Conservation (phyloP, 2,797 vertebrate species). For the Rhynchonycteris naso region DNA sequence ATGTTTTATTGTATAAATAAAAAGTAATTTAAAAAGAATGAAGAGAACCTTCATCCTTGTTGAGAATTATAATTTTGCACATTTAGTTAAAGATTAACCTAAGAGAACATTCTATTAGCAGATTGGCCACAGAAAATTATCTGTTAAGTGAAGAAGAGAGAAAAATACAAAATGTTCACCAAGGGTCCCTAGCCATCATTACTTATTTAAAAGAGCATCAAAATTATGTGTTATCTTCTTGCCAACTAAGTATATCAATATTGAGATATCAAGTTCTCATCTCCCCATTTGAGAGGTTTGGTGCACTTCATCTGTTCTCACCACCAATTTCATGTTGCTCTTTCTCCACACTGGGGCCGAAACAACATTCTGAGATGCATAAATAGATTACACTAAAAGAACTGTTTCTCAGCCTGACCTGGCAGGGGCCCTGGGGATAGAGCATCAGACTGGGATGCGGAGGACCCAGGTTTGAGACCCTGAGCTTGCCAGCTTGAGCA, state of each 20-base stretch:
- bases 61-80: constrained; percentile 9
- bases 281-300: neutral
- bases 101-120: neutral
- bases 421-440: too few species aligned
- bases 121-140: neutral
- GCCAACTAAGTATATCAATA: neutral
- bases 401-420: neutral
- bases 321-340: neutral
- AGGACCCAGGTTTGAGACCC: too few species aligned
- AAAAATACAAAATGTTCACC: neutral
- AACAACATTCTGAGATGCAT: neutral
- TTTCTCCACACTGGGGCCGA: neutral
- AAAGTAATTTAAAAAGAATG: neutral
- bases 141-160: neutral
- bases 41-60: neutral
- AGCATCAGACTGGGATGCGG: too few species aligned
- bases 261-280: neutral
- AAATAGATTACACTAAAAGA: neutral
- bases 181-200: neutral
- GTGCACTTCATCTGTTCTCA: neutral
- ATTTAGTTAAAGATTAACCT: neutral
- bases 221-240: neutral
- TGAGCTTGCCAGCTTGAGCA: too few species aligned
- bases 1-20: constrained; percentile 17
- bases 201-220: neutral